Conservation (phyloP, 2,888 invertebrate genomes). For the Iselma pallidipennis region DNA sequence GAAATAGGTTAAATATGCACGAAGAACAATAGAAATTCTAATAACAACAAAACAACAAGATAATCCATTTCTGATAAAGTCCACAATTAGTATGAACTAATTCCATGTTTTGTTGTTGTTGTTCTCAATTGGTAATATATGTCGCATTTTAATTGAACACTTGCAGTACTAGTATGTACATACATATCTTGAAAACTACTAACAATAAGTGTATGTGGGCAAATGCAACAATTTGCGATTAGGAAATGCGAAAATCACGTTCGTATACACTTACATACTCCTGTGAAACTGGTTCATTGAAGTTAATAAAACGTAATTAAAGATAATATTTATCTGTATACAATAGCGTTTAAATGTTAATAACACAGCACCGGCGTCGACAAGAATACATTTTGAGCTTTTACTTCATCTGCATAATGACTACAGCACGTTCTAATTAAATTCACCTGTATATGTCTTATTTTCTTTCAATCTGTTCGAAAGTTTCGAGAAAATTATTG, state of each 20-base stretch:
- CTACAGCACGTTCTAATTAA: neutral
- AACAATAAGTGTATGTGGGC: neutral
- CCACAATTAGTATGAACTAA: constrained; percentile 20
- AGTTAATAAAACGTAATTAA: neutral
- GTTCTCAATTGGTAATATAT: constrained; percentile 20
- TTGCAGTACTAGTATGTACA: neutral
- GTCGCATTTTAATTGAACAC: neutral
- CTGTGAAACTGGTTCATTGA: neutral
- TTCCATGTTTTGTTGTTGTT: constrained; percentile 11
- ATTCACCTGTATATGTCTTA: neutral
- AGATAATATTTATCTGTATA: neutral
- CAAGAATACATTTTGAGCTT: neutral
- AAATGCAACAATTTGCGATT: neutral
- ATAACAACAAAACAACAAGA: constrained; percentile 10
- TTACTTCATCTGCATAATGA: neutral
- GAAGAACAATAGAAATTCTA: neutral
- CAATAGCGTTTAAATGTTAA: neutral
- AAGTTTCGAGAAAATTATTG: neutral
- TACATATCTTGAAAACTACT: neutral
- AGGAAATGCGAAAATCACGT: constrained; percentile 1
- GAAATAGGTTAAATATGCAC: neutral
- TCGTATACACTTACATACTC: neutral
- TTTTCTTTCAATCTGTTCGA: neutral
- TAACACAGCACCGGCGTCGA: too few relatives aligned
- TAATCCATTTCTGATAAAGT: constrained; percentile 17